Conservation (phyloP, 2,888 invertebrate genomes). For the Meta bourneti region DNA sequence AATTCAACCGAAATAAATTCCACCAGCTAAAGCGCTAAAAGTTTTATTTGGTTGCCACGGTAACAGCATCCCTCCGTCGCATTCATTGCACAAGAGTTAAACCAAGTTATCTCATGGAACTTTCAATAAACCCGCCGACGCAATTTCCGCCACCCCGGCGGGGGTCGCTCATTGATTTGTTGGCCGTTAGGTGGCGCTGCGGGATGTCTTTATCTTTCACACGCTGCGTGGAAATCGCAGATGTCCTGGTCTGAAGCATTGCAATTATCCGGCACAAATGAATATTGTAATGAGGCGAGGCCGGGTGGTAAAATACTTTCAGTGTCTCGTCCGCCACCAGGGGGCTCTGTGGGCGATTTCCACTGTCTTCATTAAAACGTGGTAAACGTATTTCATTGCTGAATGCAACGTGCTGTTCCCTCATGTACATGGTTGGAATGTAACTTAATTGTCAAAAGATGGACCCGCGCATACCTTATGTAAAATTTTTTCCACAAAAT, state of each 20-base stretch:
- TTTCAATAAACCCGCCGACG: slow-evolving; percentile 35
- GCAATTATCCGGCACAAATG: slow-evolving; percentile 35
- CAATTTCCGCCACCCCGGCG: slow-evolving; percentile 12
- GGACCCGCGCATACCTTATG: no score
- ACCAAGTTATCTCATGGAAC: neutral
- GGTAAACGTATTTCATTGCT: no score
- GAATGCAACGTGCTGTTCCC: no score
- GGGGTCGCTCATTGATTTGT: slow-evolving; percentile 39
- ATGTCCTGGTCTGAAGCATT: slow-evolving; percentile 15
- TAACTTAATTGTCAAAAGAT: no score
- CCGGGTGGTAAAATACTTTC: neutral
- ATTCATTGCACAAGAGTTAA: slow-evolving; percentile 16
- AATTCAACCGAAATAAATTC: slow-evolving; percentile 9
- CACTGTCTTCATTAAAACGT: no score
- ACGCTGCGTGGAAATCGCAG: slow-evolving; percentile 20
- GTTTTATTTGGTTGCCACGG: slow-evolving; percentile 1
- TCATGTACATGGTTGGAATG: no score
- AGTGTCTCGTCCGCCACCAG: no score
- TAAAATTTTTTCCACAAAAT: no score
- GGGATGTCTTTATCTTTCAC: slow-evolving; percentile 19
- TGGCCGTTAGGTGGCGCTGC: slow-evolving; percentile 31
- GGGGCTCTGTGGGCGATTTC: no score
- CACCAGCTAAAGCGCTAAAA: neutral
- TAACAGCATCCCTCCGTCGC: slow-evolving; percentile 12
- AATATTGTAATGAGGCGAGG: slow-evolving; percentile 37